Evolutionary conservation across 2,113 vertebrate species (phyloP), one percentile per base, ranked within the genome.

Genomic region (Chaetorhynchus papuensis): DNA sequence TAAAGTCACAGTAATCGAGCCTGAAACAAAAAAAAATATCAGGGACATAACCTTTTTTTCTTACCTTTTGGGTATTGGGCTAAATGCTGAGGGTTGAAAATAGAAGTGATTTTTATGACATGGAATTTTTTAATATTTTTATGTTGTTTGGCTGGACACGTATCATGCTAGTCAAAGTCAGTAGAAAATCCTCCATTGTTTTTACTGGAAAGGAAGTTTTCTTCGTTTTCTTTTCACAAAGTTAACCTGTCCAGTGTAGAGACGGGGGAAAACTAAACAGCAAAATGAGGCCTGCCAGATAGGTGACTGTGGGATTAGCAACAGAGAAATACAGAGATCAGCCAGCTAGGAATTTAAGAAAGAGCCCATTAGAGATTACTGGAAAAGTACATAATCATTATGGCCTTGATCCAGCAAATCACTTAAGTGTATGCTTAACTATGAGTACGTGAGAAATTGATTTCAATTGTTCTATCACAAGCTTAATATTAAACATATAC

Each of bases 341-440:
- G 52, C 18, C 76, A 88, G 68, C 44, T 78, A 52, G 68, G 86
- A 85, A 75, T 86, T 83, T 88, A 78, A 92, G 74, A 89, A 90
- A 72, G 30, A 83, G 52, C 63, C 56, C 90, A 68, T 95, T 83
- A 92, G 60, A 88, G 47, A 75, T 95, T 96, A 94, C 85, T 94
- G 90, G 90, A 95, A 96, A 83, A 94, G 63, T 75, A 57, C 80
- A 88, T 95, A 94, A 83, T 94, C 71, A 86, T 96, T 93, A 95
- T 92, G 93, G 96, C 95, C 79, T 90, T 78, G 71, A 96, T 96
- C 95, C 95, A 95, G 88, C 70, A 93, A 89, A 95, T 94, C 88
- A 95, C 92, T 96, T 93, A 95, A 95, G 66, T 92, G 69, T 86
- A 86, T 49, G 79, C 84, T 96, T 93, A 89, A 93, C 90, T 92